Percentiles rank a stretch among this genome's conserved stretches.
These are phyloP conservation scores for Doris montereyensis DNA, from an alignment of 2,888 invertebrate genomes.

Conservation along the genomic window DNA sequence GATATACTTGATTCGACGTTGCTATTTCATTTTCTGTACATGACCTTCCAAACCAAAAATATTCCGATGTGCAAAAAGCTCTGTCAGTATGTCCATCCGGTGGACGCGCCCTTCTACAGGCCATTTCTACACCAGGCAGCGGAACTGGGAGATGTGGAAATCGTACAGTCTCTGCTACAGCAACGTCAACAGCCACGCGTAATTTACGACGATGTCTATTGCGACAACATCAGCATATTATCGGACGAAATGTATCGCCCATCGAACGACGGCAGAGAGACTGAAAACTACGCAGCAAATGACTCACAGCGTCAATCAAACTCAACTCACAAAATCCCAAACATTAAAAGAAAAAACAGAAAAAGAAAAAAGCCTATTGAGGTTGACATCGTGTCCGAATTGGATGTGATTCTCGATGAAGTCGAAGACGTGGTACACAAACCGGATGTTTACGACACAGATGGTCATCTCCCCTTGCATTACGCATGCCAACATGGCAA, in stretches of 20 bases:
- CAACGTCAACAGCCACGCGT: neutral
- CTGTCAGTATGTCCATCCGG: constrained; percentile 36
- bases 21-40: constrained; percentile 36
- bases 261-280: neutral
- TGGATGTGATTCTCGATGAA: constrained; percentile 32
- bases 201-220: constrained; percentile 5
- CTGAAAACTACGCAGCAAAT: neutral
- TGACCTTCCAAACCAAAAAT: constrained; percentile 31
- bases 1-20: constrained; percentile 42
- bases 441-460: constrained; percentile 27
- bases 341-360: no score
- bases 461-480: constrained; percentile 50
- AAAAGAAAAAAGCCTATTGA: neutral
- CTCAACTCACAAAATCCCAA: neutral
- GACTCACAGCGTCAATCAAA: neutral
- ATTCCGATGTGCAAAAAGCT: constrained; percentile 25
- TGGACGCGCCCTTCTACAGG: constrained; percentile 32
- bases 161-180: constrained; percentile 36
- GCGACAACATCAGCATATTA: constrained; percentile 18
- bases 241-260: constrained; percentile 1
- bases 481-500: constrained; percentile 48
- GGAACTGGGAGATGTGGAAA: constrained; percentile 39
- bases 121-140: constrained; percentile 46
- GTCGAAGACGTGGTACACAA: constrained; percentile 16
- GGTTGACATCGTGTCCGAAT: constrained; percentile 31